These are phyloP conservation scores for Drosophila nikananu DNA, from an alignment of 1,140 invertebrate genomes.

Conservation along the genomic window DNA sequence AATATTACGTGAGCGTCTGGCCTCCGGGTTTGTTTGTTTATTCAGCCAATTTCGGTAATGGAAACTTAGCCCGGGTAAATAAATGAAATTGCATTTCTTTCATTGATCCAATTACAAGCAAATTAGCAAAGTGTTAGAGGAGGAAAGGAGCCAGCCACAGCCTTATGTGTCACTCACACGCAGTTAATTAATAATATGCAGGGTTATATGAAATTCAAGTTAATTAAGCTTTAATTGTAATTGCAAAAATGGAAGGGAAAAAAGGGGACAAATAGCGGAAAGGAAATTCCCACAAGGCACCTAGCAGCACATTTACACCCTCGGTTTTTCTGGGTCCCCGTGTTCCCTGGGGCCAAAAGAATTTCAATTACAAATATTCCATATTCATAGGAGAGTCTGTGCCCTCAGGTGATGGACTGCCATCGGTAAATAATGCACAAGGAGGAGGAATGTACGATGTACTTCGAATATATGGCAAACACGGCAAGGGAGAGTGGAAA, in stretches of 20 bases:
- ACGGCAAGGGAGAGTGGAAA: slow-evolving; percentile 7
- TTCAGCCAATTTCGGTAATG: slow-evolving; percentile 51
- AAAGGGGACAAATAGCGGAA: neutral
- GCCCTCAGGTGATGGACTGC: slow-evolving; percentile 33
- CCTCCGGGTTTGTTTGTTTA: slow-evolving; percentile 30
- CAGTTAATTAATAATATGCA: slow-evolving; percentile 48
- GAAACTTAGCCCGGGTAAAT: slow-evolving; percentile 23
- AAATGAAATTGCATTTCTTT: slow-evolving; percentile 39
- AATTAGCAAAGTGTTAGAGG: neutral
- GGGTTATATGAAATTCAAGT: slow-evolving; percentile 36
- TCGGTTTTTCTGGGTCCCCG: neutral
- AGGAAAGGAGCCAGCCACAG: neutral
- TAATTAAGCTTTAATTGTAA: slow-evolving; percentile 62
- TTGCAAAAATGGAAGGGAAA: slow-evolving; percentile 19
- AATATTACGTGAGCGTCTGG: slow-evolving; percentile 19
- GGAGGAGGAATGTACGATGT: slow-evolving; percentile 7
- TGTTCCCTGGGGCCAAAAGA: slow-evolving; percentile 5
- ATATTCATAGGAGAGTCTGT: slow-evolving; percentile 36
- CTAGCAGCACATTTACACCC: slow-evolving; percentile 17
- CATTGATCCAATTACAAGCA: slow-evolving; percentile 18
- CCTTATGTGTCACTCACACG: slow-evolving; percentile 27
- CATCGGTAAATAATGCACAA: slow-evolving; percentile 45
- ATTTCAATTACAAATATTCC: slow-evolving; percentile 55
- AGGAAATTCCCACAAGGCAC: slow-evolving; percentile 10
- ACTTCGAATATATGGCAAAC: slow-evolving; percentile 1